Base-by-base conservation (phyloP, 2,888 invertebrate genomes). In the Myopa testacea region DNA sequence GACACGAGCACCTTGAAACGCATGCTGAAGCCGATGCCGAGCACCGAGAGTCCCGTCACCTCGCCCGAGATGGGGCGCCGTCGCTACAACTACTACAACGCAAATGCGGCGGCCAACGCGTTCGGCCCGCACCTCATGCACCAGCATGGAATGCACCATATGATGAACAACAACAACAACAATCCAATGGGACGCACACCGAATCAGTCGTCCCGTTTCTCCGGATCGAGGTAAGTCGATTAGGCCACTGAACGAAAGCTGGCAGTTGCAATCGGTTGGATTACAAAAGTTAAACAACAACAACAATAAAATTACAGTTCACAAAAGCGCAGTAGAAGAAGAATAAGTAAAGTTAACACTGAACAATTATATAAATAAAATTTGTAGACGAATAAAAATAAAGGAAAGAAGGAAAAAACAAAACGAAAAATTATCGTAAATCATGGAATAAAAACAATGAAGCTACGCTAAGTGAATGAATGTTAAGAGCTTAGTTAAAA, bases 11-110 rank as follows among this genome's bases (percentile, higher is more conserved):
- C 97, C 10, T 91, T 98, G 84, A 97, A 98, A 89, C 93, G 96
- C 81, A 97, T 98, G 96, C 91, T 98, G 84, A 97, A 97, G 87
- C 97, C 97, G 72, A 95, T 98, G 93, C 95, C 97, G 38, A 95
- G 95, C 83, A 93, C 94, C 78, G 96, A 96, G 87, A 95, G 95
- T 86, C 96, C 96, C 1, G 96, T 95, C 74, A 96, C 96, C 71
- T 96, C 96, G 77, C 96, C 96, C 19, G 96, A 96, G 91, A 96
- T 95, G 94, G 94, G 95, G 34, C 92, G 95, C 71, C 93, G 95
- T 69, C 92, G 95, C 74, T 95, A 95, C 88, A 93, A 93, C 86
- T 92, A 93, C 84, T 92, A 92, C 84, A 91, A 91, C 82, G 89
- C 89, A 78, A 89, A 89, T 79, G 87, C 90, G 37, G 10, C 52